Percentiles rank a stretch among this genome's conserved stretches.
These are phyloP conservation scores for Butastur rufipennis DNA, from an alignment of 2,113 vertebrate genomes.

Conservation along the genomic window DNA sequence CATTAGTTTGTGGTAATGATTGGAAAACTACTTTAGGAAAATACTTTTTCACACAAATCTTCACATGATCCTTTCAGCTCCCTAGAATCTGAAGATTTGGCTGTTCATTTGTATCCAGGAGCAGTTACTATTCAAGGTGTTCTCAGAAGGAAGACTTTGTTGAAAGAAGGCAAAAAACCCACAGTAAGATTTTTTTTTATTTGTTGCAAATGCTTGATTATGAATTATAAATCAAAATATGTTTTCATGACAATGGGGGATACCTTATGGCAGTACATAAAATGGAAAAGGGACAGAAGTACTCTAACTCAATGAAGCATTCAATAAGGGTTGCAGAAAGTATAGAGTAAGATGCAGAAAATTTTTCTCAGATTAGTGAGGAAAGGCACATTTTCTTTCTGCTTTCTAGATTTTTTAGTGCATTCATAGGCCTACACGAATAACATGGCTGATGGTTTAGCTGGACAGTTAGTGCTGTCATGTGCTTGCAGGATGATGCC, in stretches of 20 bases:
- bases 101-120: constrained; percentile 94
- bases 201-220: neutral
- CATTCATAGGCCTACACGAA: neutral
- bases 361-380: neutral
- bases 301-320: neutral
- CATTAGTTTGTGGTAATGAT: constrained; percentile 19
- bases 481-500: neutral
- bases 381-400: neutral
- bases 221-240: neutral
- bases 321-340: neutral
- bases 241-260: neutral
- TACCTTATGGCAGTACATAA: neutral
- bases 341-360: neutral
- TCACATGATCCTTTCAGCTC: constrained; percentile 80
- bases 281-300: neutral
- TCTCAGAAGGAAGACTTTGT: constrained; percentile 91
- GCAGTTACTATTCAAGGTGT: constrained; percentile 95
- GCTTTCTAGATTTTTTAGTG: neutral
- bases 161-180: constrained; percentile 98
- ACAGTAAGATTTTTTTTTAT: constrained; percentile 79
- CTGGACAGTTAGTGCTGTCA: neutral
- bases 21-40: neutral
- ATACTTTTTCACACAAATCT: neutral
- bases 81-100: constrained; percentile 93
- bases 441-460: neutral